These are phyloP conservation scores for Coenonympha arcania DNA, from an alignment of 2,888 invertebrate species.

Conservation along the genomic window DNA sequence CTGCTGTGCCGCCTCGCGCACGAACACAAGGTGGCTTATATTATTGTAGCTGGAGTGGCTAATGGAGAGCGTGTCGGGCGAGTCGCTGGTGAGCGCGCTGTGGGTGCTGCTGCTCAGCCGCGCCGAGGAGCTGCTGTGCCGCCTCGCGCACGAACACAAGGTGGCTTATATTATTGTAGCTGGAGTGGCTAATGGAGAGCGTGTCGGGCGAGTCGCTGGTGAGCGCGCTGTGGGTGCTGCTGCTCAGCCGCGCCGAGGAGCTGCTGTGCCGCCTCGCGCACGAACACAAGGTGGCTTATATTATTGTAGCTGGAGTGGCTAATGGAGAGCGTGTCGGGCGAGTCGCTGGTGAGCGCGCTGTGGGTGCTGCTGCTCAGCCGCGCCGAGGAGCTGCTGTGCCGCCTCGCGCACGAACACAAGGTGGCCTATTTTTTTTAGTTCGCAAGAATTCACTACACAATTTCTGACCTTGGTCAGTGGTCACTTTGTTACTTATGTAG, in stretches of 20 bases:
- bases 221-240: conserved; percentile 51
- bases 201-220: conserved; percentile 34
- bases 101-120: conserved; percentile 56
- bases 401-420: conserved; percentile 40
- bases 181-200: conserved; percentile 40
- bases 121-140: conserved; percentile 37
- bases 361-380: conserved; percentile 56
- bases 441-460: too few relatives aligned
- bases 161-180: conserved; percentile 38
- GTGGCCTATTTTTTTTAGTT: conserved; percentile 36
- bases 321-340: conserved; percentile 29
- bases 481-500: too few relatives aligned
- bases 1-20: conserved; percentile 38
- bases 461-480: too few relatives aligned
- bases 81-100: conserved; percentile 40
- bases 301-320: conserved; percentile 46
- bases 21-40: conserved; percentile 41
- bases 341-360: conserved; percentile 40
- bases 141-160: conserved; percentile 40
- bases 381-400: conserved; percentile 37
- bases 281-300: conserved; percentile 41
- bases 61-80: conserved; percentile 29
- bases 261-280: conserved; percentile 38
- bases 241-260: conserved; percentile 43
- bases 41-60: conserved; percentile 46